Evolutionary conservation across 2,113 vertebrate species (phyloP).

Genomic region (Trogon melanurus): DNA sequence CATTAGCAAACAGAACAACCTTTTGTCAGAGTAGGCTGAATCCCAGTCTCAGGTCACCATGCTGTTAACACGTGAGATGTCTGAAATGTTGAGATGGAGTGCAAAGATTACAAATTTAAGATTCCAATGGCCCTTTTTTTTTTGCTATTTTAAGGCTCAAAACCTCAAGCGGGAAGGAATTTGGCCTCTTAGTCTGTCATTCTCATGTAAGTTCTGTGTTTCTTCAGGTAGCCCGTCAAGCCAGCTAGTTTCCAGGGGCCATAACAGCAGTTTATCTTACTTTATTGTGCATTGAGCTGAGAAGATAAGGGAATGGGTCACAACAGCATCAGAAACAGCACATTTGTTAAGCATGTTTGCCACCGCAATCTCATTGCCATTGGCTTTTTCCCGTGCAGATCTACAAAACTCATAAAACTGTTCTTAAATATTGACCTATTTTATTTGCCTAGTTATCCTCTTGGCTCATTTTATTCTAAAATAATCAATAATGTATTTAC

Average conservation of each 20-base stretch:
- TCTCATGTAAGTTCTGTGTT: neutral
- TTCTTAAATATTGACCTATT: constrained; percentile 21
- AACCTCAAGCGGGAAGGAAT: neutral
- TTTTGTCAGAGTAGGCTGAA: neutral
- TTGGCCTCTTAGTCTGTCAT: neutral
- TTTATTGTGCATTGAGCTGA: neutral
- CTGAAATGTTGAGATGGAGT: neutral
- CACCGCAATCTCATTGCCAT: neutral
- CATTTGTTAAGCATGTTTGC: neutral
- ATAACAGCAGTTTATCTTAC: neutral
- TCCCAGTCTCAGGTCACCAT: neutral
- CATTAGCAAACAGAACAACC: neutral
- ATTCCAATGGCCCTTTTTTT: neutral
- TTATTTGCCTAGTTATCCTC: neutral
- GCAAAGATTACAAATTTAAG: neutral
- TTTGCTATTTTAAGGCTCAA: neutral
- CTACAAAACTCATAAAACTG: neutral
- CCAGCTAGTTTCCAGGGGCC: neutral
- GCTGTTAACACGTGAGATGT: accelerated
- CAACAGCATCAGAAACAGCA: neutral
- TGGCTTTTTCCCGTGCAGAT: neutral
- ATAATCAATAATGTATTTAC: neutral
- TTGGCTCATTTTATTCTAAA: constrained; percentile 10
- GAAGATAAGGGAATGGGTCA: neutral
- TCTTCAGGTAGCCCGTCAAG: neutral